Evolutionary conservation across 37 sponge, comb jelly and placozoan genomes (phyloP), one percentile per base, ranked within the genome.

Genomic region (Halisarca cf. caerulea): DNA sequence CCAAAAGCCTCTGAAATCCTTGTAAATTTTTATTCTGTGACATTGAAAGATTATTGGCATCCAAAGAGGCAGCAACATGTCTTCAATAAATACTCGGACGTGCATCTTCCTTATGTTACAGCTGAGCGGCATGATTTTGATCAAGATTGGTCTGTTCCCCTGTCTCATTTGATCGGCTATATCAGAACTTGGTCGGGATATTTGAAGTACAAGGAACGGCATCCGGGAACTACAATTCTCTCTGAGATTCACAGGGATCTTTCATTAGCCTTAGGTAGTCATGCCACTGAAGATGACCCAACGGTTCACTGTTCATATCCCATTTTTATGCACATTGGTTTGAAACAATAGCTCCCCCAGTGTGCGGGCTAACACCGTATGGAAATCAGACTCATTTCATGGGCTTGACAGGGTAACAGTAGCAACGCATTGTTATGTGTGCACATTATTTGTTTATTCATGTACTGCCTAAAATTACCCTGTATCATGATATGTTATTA

Each of bases 21-120:
- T 2, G 47, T 57, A 18, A 2, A 90, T 8, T 88, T 88, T 59
- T 84, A 91, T 47, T 23, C 36, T 20, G 54, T 54, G 2, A 85
- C 86, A 18, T 61, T 82, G 37, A 61, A 70, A 42, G 88, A 84
- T 17, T 90, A 62, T 68, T 94, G 95, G 95, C 80, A 88, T 83
- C 71, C 66, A 4, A 82, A 66, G 8, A 71, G 39, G 39, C 37
- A 39, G 37, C n/a, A n/a, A n/a, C 72, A 71, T 18, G 32, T 71
- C 8, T 5, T 71, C 32, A 71, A 71, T 71, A 20, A 18, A 7
- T 71, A 71, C 41, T 18, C 37, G 6, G 72, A 71, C 11, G 37
- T 71, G 37, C 5, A 71, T 2, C 6, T 71, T 5, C 72, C 72
- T 20, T 71, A 38, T 33, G 7, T 39, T 20, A 36, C 28, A 18